Conservation (phyloP, 2,888 invertebrate species). For the Pachymerium ferrugineum region DNA sequence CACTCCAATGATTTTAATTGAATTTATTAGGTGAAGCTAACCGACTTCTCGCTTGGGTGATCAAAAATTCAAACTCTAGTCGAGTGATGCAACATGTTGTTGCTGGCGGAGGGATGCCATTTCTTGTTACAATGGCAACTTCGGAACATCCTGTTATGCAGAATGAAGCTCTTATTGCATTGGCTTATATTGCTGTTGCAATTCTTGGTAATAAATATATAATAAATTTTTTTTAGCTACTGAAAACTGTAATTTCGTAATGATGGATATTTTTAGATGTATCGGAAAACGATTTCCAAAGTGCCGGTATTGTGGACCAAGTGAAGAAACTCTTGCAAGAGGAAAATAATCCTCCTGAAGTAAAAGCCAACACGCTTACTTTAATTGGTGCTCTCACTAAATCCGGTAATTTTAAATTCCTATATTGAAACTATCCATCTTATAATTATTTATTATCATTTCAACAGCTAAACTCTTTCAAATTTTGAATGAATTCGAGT, state of each 20-base stretch:
- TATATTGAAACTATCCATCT: too few relatives aligned
- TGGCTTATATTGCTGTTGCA: conserved; percentile 33
- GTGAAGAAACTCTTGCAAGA: conserved; percentile 28
- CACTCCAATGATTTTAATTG: neutral
- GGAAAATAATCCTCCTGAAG: conserved; percentile 1
- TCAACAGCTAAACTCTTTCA: neutral
- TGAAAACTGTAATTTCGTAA: neutral
- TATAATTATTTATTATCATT: neutral
- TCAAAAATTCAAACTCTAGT: conserved; percentile 58
- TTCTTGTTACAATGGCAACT: conserved; percentile 73
- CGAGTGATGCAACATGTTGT: conserved; percentile 51
- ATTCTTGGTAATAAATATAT: conserved; percentile 30
- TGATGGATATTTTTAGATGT: neutral
- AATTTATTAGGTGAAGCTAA: conserved; percentile 46
- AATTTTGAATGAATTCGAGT: neutral
- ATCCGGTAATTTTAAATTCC: conserved; percentile 29
- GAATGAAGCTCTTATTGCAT: conserved; percentile 36
- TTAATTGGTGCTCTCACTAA: conserved; percentile 30
- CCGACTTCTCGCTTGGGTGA: conserved; percentile 56
- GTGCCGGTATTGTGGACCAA: neutral
- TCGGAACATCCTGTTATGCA: conserved; percentile 78
- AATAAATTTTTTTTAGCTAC: neutral
- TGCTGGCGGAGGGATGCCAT: conserved; percentile 62
- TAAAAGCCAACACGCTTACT: conserved; percentile 34
- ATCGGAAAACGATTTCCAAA: neutral